A percentile compares a stretch with the other conserved stretches of the same genome.
These are phyloP conservation scores for Lethrus apterus DNA, from an alignment of 1,140 invertebrate species.

Conservation along the genomic window DNA sequence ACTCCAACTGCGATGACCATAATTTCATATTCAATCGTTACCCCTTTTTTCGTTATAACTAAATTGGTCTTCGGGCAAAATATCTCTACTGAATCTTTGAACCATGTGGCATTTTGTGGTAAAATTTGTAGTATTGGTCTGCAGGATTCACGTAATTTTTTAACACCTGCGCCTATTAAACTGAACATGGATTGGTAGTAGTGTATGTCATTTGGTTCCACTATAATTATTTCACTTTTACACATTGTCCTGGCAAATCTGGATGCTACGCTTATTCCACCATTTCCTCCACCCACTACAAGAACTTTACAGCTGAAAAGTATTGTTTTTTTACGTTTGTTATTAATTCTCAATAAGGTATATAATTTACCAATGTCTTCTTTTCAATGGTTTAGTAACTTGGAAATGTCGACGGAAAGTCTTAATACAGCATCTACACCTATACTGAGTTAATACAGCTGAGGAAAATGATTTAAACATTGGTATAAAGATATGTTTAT, in stretches of 20 bases:
- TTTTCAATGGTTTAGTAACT: too few relatives aligned
- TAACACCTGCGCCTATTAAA: conserved; percentile 82
- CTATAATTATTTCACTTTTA: conserved; percentile 63
- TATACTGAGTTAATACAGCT: too few relatives aligned
- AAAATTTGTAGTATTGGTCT: conserved; percentile 60
- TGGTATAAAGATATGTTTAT: too few relatives aligned
- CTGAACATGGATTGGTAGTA: conserved; percentile 97
- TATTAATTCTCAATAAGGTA: too few relatives aligned
- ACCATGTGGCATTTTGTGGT: conserved; percentile 69
- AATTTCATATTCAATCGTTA: conserved; percentile 72
- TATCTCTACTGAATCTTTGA: conserved; percentile 60
- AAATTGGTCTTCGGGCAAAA: conserved; percentile 71
- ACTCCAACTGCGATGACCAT: conserved; percentile 77
- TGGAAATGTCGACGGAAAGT: too few relatives aligned
- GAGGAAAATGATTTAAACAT: too few relatives aligned
- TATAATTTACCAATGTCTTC: too few relatives aligned
- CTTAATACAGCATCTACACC: too few relatives aligned
- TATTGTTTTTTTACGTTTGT: too few relatives aligned
- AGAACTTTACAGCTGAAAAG: conserved; percentile 79
- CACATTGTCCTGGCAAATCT: conserved; percentile 69
- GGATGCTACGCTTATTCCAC: conserved; percentile 82
- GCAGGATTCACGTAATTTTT: conserved; percentile 58
- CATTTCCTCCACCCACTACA: conserved; percentile 89
- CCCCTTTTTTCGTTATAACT: conserved; percentile 59
- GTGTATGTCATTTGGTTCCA: conserved; percentile 79